These are phyloP conservation scores for Nephrotoma guestfalica DNA, from an alignment of 2,888 invertebrate genomes.

Conservation along the genomic window DNA sequence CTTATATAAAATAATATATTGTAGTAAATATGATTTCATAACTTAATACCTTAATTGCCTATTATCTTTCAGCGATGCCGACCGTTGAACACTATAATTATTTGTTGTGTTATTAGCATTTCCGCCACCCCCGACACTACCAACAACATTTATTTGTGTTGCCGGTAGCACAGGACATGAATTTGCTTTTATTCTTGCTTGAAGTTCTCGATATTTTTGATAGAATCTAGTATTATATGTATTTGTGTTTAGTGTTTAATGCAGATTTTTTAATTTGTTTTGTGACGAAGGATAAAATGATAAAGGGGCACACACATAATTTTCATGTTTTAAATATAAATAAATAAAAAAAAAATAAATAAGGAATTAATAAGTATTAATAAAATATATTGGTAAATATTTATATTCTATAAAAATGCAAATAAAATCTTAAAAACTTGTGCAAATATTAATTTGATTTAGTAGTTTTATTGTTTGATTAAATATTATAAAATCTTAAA, in stretches of 20 bases:
- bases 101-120: constrained; percentile 33
- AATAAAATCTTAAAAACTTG: not conserved
- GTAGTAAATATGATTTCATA: not conserved
- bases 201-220: constrained; percentile 75
- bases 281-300: not conserved
- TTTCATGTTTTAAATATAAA: not conserved
- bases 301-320: not conserved
- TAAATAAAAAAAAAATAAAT: constrained; percentile 1
- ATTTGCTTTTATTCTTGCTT: constrained; percentile 76
- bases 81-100: constrained; percentile 39
- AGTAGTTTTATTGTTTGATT: not conserved
- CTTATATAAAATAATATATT: not conserved
- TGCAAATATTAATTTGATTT: constrained; percentile 1
- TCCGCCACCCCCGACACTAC: constrained; percentile 18
- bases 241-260: constrained; percentile 17
- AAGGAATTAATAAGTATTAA: not conserved
- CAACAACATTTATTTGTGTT: constrained; percentile 34
- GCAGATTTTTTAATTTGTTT: not conserved
- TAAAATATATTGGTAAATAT: not conserved
- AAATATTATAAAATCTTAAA: not conserved
- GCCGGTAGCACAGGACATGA: constrained; percentile 63
- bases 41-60: constrained; percentile 29
- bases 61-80: constrained; percentile 42
- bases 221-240: constrained; percentile 53
- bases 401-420: not conserved